Evolutionary conservation across 2,888 invertebrate genomes (phyloP), one percentile per base, ranked within the genome.

Genomic region (Dasypolia templi): DNA sequence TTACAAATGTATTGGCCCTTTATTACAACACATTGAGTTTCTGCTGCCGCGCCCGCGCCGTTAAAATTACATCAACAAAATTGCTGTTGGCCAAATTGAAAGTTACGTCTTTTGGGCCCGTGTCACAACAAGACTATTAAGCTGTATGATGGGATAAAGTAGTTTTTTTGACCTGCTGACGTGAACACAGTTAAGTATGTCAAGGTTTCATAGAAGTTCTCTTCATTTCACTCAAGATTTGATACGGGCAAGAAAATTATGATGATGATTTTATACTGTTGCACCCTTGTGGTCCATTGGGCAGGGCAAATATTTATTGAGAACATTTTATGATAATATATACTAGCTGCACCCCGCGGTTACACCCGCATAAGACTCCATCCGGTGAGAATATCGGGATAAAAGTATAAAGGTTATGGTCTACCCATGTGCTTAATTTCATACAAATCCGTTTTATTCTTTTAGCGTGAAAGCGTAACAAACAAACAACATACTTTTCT

Each of bases 11-110:
- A 79, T 86, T 79, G 73, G 51, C 22, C 63, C 65, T 83, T 87
- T 87, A 87, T 86, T 85, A 85, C 85, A 72, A 72, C 76, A 76
- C 72, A 77, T 75, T 69, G 74, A 63, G 78, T 70, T 58, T 32
- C 61, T 46, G 74, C 44, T 11, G 56, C 79, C 71, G 72, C 56
- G 79, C 77, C 55, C 63, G 72, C 44, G 77, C 75, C 79, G 81
- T 87, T 85, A 85, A 88, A 88, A 82, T 82, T 80, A 85, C 84
- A 87, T 87, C 82, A 87, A 82, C 79, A 32, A 75, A 82, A 88
- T 87, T 85, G 83, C 84, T 76, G 77, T 82, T 70, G 63, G 69
- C 72, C 62, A 83, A 81, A 87, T 86, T 83, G 81, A 78, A 83
- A 82, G 74, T 81, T 68, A 77, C 71, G 79, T 77, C 68, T 77